These are phyloP conservation scores for Trachythela sp. DNA, from an alignment of 64 coral and sea anemone species.

Conservation along the genomic window DNA sequence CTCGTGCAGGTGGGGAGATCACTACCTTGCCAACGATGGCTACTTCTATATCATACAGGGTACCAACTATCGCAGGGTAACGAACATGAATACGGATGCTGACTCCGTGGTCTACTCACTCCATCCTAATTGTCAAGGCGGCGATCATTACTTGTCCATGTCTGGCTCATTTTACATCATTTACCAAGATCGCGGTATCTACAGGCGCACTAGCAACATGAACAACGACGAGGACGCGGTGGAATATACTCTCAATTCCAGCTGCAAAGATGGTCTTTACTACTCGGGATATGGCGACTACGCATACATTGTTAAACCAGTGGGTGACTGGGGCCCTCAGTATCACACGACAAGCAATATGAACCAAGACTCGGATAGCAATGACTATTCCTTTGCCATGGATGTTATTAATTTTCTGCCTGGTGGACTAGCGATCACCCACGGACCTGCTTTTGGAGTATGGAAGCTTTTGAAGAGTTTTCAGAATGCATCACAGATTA, in stretches of 20 bases:
- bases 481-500: background rate
- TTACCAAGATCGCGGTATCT: background rate
- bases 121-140: slow-evolving; percentile 33
- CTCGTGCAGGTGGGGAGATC: slow-evolving; percentile 6
- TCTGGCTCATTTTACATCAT: slow-evolving; percentile 30
- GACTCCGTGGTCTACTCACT: slow-evolving; percentile 20
- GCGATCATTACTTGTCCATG: slow-evolving; percentile 18
- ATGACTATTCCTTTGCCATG: background rate
- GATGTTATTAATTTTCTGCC: slow-evolving; percentile 42
- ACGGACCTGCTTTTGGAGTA: slow-evolving; percentile 18
- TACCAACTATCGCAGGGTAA: slow-evolving; percentile 30
- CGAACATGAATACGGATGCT: slow-evolving; percentile 18
- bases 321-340: slow-evolving; percentile 2
- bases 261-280: slow-evolving; percentile 25
- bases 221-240: slow-evolving; percentile 11
- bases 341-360: slow-evolving; percentile 37
- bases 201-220: slow-evolving; percentile 25
- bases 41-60: slow-evolving; percentile 34
- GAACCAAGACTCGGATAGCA: background rate
- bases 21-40: slow-evolving; percentile 10
- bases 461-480: slow-evolving; percentile 18
- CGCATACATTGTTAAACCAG: slow-evolving; percentile 39
- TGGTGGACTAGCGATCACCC: slow-evolving; percentile 29
- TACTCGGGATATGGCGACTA: slow-evolving; percentile 27
- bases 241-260: background rate